Conservation (phyloP, 2,113 vertebrate genomes). For the Apistogramma diplotaenia region DNA sequence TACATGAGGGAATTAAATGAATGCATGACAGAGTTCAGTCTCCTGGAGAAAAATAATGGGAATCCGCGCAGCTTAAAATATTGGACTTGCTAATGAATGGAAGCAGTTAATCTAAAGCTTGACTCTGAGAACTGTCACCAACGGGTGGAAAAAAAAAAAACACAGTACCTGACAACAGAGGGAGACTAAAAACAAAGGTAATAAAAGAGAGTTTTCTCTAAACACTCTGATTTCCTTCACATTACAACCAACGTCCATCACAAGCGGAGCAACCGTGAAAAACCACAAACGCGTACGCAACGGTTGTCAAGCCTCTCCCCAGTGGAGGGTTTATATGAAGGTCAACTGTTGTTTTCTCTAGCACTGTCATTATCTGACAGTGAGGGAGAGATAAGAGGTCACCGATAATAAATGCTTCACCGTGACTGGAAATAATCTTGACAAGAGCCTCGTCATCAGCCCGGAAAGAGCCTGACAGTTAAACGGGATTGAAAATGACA, state of each 20-base stretch:
- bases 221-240: slow-evolving; percentile 17
- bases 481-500: slow-evolving; percentile 25
- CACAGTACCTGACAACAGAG: not conserved
- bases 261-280: not conserved
- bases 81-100: slow-evolving; percentile 59
- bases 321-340: slow-evolving; percentile 41
- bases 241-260: slow-evolving; percentile 10
- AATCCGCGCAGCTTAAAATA: slow-evolving; percentile 46
- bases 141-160: not conserved
- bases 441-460: slow-evolving; percentile 52
- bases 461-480: slow-evolving; percentile 27
- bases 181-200: not conserved
- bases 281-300: not conserved
- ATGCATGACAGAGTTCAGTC: slow-evolving; percentile 41
- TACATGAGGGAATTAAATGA: slow-evolving; percentile 57
- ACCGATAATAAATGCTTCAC: slow-evolving; percentile 49
- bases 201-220: not conserved
- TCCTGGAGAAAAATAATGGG: slow-evolving; percentile 47
- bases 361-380: slow-evolving; percentile 55
- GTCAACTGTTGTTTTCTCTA: slow-evolving; percentile 51
- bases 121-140: slow-evolving; percentile 12
- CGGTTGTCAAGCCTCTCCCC: slow-evolving; percentile 4
- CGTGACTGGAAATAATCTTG: slow-evolving; percentile 61
- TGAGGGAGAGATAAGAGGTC: slow-evolving; percentile 41
- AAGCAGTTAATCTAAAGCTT: slow-evolving; percentile 20